phyloP scores from a whole-genome alignment of 2,113 vertebrate genomes.

The Pterocles gutturalis region DNA sequence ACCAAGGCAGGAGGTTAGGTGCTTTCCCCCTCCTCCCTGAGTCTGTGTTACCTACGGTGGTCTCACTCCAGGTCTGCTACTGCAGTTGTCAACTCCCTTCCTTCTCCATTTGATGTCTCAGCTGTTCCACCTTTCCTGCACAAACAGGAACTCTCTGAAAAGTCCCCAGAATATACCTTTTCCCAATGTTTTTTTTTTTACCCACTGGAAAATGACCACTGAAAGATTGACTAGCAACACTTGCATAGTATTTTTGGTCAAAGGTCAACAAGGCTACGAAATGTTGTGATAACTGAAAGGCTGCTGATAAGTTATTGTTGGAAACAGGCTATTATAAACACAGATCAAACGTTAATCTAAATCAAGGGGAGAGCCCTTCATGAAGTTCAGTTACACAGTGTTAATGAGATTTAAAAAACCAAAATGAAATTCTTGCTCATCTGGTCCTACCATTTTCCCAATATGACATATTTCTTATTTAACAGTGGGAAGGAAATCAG shows the following conservation, averaged over 20 bases:
- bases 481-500: not conserved
- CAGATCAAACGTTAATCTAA: not conserved
- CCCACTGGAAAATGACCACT: not conserved
- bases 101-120: not conserved
- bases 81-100: not conserved
- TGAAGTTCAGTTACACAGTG: not conserved
- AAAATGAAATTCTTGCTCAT: not conserved
- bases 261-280: not conserved
- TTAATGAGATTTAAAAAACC: not conserved
- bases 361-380: not conserved
- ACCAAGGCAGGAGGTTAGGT: not conserved
- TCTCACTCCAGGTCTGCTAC: not conserved
- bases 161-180: not conserved
- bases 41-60: rapidly evolving
- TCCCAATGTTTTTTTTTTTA: not conserved
- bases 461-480: not conserved
- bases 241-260: not conserved
- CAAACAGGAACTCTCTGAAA: not conserved
- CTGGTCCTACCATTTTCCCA: not conserved
- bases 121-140: not conserved
- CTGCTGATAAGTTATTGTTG: not conserved
- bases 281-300: not conserved
- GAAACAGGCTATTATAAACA: not conserved
- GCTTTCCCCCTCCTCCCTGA: not conserved
- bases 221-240: not conserved